A percentile compares a stretch with the other conserved stretches of the same genome.
phyloP scores from a whole-genome alignment of 2,797 vertebrate species.

The Cottoperca gobio region DNA sequence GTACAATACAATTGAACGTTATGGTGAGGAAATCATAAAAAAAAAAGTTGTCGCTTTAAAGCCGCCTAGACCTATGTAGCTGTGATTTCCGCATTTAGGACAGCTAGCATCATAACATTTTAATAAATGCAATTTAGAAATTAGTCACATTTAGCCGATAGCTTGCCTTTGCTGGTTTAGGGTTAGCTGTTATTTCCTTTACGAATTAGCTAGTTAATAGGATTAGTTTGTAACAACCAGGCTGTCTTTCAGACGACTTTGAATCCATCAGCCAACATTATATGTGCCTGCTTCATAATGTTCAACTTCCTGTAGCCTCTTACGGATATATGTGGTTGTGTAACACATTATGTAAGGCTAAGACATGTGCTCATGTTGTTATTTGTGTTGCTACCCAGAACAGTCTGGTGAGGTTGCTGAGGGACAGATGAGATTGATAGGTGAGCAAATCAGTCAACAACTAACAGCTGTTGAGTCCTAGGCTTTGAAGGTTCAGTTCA shows the following conservation, averaged over 20 bases:
- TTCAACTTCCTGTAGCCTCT: constrained; percentile 9
- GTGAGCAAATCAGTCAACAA: constrained; percentile 26
- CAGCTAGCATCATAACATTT: background rate
- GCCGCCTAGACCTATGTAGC: fast-evolving
- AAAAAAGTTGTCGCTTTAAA: background rate
- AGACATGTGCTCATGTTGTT: constrained; percentile 73
- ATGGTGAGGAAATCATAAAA: background rate
- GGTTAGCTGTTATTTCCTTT: constrained; percentile 43
- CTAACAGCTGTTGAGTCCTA: constrained; percentile 51
- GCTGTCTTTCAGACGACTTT: background rate
- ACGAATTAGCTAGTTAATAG: constrained; percentile 39
- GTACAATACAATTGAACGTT: too few relatives aligned
- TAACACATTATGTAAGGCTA: constrained; percentile 68
- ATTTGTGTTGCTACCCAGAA: constrained; percentile 64
- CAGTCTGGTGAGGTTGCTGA: constrained; percentile 19
- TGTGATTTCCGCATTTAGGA: background rate
- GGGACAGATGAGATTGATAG: constrained; percentile 44
- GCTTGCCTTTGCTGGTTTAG: constrained; percentile 17
- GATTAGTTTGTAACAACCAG: constrained; percentile 37
- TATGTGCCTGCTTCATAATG: background rate
- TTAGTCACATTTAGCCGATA: constrained; percentile 39
- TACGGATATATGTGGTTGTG: constrained; percentile 49
- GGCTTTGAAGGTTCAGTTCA: background rate
- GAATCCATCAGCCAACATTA: background rate
- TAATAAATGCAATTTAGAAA: background rate